Conservation (phyloP, 2,888 invertebrate genomes). For the Netelia virgata region DNA sequence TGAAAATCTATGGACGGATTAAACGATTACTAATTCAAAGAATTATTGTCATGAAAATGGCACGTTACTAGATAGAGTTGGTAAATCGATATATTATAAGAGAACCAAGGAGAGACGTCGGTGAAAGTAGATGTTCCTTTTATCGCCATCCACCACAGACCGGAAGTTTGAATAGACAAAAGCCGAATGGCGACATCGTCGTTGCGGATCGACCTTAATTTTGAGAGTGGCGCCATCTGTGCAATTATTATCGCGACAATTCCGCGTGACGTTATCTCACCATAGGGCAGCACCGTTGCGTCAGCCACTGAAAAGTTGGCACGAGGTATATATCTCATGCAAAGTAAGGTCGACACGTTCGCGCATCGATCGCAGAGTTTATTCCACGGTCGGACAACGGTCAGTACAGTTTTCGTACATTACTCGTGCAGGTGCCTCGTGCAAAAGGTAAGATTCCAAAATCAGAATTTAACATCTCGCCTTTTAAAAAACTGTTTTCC, state of each 20-base stretch:
- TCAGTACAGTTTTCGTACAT: conserved; percentile 68
- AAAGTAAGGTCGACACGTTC: conserved; percentile 49
- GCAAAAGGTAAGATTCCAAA: conserved; percentile 69
- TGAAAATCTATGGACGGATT: no score
- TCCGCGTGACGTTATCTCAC: neutral
- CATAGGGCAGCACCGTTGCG: conserved; percentile 69
- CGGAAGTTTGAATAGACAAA: neutral
- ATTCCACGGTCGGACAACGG: conserved; percentile 75
- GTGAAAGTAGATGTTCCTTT: no score
- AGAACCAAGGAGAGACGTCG: no score
- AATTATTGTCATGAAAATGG: no score
- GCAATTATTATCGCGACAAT: neutral
- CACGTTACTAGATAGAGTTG: no score
- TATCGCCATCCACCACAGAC: no score
- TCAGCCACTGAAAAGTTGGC: conserved; percentile 75
- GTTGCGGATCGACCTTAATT: neutral
- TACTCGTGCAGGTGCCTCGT: conserved; percentile 67
- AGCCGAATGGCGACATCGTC: neutral
- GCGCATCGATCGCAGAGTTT: conserved; percentile 74
- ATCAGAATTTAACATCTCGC: conserved; percentile 19
- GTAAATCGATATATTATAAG: no score
- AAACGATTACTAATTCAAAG: no score
- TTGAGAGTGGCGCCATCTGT: neutral
- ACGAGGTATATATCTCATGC: conserved; percentile 36
- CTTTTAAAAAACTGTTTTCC: conserved; percentile 2